Conservation (phyloP, 2,113 vertebrate species). For the Hipposideros armiger region DNA sequence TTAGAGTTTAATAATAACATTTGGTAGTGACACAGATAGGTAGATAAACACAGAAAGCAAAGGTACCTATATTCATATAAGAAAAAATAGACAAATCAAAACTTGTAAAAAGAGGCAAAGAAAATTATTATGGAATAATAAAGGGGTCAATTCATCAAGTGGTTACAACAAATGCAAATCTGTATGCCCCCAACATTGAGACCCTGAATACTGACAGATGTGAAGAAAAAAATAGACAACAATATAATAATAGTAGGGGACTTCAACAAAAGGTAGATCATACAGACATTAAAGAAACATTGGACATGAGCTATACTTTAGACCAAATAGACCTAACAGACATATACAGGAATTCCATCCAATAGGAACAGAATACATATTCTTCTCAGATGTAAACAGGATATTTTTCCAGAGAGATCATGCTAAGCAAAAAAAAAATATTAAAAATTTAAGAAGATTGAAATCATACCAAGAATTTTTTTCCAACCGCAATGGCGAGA, state of each 20-base stretch:
- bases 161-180: neutral
- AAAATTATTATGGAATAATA: neutral
- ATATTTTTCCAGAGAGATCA: neutral
- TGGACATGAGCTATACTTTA: too few species aligned
- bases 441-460: neutral
- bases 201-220: too few species aligned
- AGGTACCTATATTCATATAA: neutral
- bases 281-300: too few species aligned
- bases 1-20: slow-evolving; percentile 37
- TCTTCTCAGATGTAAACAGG: neutral
- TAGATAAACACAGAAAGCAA: neutral
- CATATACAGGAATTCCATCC: neutral
- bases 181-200: neutral
- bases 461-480: neutral
- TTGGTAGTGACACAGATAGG: neutral
- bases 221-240: too few species aligned
- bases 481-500: neutral
- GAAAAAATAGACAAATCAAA: neutral
- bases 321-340: neutral
- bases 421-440: neutral
- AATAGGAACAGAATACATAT: neutral
- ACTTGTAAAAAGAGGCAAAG: neutral
- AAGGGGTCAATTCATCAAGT: neutral
- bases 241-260: too few species aligned
- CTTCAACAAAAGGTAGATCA: too few species aligned